Percentiles rank a stretch among this genome's conserved stretches.
These are phyloP conservation scores for Eciton burchellii DNA, from an alignment of 1,140 invertebrate species.

Conservation along the genomic window DNA sequence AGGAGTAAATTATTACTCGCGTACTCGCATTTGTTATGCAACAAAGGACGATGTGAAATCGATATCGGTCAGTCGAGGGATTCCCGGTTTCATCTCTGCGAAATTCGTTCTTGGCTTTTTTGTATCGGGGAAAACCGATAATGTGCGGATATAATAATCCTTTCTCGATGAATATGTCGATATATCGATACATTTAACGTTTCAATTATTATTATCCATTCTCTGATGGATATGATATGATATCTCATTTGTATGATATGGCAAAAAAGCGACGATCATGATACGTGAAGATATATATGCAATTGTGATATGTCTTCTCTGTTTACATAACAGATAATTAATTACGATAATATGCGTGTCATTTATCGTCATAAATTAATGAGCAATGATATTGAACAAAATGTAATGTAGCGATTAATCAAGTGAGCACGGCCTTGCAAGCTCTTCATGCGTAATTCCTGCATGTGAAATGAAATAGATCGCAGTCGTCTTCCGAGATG, in stretches of 20 bases:
- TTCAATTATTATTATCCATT: not conserved
- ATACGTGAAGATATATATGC: not conserved
- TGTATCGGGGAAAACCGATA: not conserved
- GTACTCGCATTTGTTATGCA: not conserved
- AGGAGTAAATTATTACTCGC: not conserved
- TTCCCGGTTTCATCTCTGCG: not conserved
- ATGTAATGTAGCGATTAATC: slow-evolving; percentile 25
- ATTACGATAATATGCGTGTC: not conserved
- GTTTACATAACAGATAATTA: slow-evolving; percentile 2
- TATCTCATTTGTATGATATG: too few species aligned
- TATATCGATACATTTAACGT: not conserved
- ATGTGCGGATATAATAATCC: not conserved
- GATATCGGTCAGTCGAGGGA: not conserved
- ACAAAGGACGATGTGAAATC: not conserved
- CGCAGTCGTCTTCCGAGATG: too few species aligned
- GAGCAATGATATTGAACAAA: slow-evolving; percentile 26
- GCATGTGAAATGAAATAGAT: slow-evolving; percentile 16
- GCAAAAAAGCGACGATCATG: not conserved
- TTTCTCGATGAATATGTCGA: not conserved
- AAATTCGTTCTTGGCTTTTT: not conserved
- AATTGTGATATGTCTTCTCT: not conserved
- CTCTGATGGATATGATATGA: too few species aligned
- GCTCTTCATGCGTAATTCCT: not conserved
- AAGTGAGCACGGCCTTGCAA: too few species aligned
- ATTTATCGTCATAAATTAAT: slow-evolving; percentile 42